Base-by-base conservation (phyloP, 2,888 invertebrate species). In the Amiota mariae region DNA sequence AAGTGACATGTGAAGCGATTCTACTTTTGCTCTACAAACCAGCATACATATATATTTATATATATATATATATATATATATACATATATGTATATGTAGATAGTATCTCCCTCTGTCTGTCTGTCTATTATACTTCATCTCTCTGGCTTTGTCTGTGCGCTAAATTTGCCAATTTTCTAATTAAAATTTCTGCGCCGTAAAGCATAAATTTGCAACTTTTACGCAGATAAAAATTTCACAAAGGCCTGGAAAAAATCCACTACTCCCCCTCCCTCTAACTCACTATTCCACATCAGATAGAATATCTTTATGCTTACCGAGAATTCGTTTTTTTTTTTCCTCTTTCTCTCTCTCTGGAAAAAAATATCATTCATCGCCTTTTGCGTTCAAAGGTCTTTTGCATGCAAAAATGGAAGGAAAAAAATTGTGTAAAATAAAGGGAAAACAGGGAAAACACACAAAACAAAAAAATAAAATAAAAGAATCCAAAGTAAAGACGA, bases 171-270 rank as follows among this genome's bases (percentile, higher is more conserved):
- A 83, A 83, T 83, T 83, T 83, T 85, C 84, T 83, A 83, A 83
- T 83, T 83, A 83, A 85, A 83, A 83, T 85, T 85, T 83, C 82
- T 85, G 85, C 85, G 80, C 84, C 78, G 84, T 81, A 85, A 83
- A 83, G 83, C 83, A 82, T 83, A 83, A 85, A 83, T 83, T 85
- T 84, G 70, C 75, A 77, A 81, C 78, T 78, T 82, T 84, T 72
- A 77, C 81, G 80, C 81, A 75, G 79, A 80, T 76, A 76, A 81
- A 82, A 80, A 76, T 75, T 67, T 63, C 18, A 63, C 56, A 70
- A 70, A 71, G 71, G 72, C 76, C 77, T 75, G 76, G 76, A 75
- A 78, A 71, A 75, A 76, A 71, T 36, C 24, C 36, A 36, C 24
- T 3, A 36, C 6, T 2, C 6, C 36, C 36, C 3, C 24, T 24